Evolutionary conservation across 2,888 invertebrate species (phyloP).

Genomic region (Elegia similella): DNA sequence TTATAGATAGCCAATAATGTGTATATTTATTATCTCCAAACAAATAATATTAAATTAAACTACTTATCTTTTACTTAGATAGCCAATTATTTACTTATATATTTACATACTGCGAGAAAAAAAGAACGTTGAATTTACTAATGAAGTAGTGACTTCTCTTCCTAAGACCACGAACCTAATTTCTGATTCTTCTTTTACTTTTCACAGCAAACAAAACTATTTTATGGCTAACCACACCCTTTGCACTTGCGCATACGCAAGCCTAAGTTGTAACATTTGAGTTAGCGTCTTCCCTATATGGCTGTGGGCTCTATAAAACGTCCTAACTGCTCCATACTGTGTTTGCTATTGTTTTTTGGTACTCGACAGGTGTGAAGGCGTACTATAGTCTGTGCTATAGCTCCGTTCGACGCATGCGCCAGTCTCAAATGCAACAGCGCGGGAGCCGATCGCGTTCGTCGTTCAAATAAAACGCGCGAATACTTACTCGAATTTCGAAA

Average conservation of each 20-base stretch:
- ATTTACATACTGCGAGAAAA: too few relatives aligned
- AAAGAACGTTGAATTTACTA: too few relatives aligned
- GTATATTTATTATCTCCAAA: too few relatives aligned
- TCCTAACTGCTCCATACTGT: conserved; percentile 42
- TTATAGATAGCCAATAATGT: too few relatives aligned
- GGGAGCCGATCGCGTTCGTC: conserved; percentile 49
- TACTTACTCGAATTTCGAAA: conserved; percentile 19
- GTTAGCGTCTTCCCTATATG: conserved; percentile 27
- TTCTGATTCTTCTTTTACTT: too few relatives aligned
- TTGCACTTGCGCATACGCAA: not conserved
- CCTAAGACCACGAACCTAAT: too few relatives aligned
- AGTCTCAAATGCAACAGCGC: conserved; percentile 64
- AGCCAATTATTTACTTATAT: too few relatives aligned
- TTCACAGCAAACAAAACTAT: too few relatives aligned
- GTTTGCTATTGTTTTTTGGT: conserved; percentile 73
- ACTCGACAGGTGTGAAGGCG: conserved; percentile 61
- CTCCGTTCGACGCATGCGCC: conserved; percentile 32
- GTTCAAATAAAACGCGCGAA: conserved; percentile 33
- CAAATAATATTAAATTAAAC: too few relatives aligned
- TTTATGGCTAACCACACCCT: not conserved
- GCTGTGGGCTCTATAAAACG: conserved; percentile 39
- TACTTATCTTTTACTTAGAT: too few relatives aligned
- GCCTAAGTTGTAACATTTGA: conserved; percentile 20
- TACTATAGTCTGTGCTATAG: conserved; percentile 14
- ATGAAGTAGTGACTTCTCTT: too few relatives aligned